Conservation (phyloP, 35 echinoderm and acorn worm genomes). For the Heliocidaris tuberculata region DNA sequence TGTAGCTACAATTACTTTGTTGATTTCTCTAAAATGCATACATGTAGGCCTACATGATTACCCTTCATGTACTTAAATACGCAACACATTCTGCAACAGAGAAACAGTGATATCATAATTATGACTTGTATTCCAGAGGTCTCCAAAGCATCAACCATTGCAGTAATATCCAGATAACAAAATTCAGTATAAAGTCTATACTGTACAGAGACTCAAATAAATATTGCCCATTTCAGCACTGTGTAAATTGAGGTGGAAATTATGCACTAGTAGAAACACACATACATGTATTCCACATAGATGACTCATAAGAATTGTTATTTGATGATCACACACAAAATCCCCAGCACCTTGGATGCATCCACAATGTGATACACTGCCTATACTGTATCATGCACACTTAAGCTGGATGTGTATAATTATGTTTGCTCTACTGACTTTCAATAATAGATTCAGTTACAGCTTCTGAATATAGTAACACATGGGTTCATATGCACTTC, state of each 20-base stretch:
- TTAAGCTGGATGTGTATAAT: background rate
- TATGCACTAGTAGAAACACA: background rate
- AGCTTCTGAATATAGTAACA: conserved; percentile 3
- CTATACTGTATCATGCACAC: background rate
- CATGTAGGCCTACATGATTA: no score
- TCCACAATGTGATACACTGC: background rate
- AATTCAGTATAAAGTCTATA: background rate
- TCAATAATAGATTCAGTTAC: conserved; percentile 18
- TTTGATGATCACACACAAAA: conserved; percentile 26
- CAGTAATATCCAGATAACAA: no score
- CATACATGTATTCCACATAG: background rate
- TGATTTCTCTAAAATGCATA: no score
- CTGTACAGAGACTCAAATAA: background rate
- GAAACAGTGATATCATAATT: no score
- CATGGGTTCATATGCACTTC: background rate
- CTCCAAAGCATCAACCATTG: no score
- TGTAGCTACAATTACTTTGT: no score
- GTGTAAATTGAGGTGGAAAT: background rate
- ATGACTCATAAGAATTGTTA: conserved; percentile 35
- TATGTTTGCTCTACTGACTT: conserved; percentile 20
- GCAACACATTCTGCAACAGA: no score
- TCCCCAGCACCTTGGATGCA: background rate
- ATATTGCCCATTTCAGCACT: background rate
- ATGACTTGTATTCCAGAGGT: no score
- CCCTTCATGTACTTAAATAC: no score